Conservation (phyloP, 2,797 vertebrate genomes). For the Oreochromis mossambicus region DNA sequence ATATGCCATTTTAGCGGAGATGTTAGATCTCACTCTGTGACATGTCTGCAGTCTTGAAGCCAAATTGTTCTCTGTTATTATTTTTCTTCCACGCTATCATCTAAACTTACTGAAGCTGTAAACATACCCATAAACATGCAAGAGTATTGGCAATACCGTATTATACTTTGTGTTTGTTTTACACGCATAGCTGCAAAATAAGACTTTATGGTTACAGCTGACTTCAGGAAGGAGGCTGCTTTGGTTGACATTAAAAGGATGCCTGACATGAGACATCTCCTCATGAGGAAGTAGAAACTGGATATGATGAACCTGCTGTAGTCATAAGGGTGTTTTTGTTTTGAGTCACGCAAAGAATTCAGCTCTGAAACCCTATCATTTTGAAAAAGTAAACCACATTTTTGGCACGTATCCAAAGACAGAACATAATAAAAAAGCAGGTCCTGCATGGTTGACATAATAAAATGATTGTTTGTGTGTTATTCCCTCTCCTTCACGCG, state of each 20-base stretch:
- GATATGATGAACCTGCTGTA: background rate
- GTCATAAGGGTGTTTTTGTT: background rate
- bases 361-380: background rate
- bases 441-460: background rate
- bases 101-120: background rate
- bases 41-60: background rate
- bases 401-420: background rate
- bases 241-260: background rate
- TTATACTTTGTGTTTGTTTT: background rate
- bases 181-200: background rate
- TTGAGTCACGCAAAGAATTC: background rate
- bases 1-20: fast-evolving
- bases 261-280: background rate
- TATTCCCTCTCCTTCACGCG: background rate
- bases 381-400: fast-evolving
- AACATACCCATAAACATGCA: background rate
- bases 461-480: background rate
- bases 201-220: background rate
- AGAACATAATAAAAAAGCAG: background rate
- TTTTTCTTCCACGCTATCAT: background rate
- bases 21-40: background rate
- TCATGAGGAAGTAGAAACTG: background rate
- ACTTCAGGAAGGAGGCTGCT: background rate
- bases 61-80: background rate
- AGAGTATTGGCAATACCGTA: background rate